These are phyloP conservation scores for Tragopan temminckii DNA, from an alignment of 2,797 vertebrate genomes.

Conservation along the genomic window DNA sequence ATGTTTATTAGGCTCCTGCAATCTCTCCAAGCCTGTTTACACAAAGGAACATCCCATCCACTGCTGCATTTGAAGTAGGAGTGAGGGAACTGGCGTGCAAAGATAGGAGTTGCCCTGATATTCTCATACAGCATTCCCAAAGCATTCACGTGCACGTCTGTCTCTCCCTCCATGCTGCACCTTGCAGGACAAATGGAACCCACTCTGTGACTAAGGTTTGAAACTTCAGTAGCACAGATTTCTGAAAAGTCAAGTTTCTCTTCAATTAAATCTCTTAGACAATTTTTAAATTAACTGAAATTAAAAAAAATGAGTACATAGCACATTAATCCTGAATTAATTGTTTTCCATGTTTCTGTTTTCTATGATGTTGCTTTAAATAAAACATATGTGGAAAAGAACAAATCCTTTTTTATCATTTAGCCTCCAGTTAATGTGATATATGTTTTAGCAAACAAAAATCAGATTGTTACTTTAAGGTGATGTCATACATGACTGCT, in stretches of 20 bases:
- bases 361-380: background rate
- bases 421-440: background rate
- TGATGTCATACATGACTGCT: background rate
- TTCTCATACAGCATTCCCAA: background rate
- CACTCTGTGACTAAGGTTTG: background rate
- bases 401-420: background rate
- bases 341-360: background rate
- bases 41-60: background rate
- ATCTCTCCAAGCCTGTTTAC: background rate
- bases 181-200: background rate
- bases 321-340: background rate
- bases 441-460: background rate
- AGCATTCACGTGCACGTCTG: rapidly evolving
- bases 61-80: background rate
- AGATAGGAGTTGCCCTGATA: background rate
- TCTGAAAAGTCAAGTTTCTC: background rate
- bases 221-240: background rate
- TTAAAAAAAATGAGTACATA: background rate
- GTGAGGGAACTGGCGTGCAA: background rate
- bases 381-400: background rate
- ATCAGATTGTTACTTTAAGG: background rate
- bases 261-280: background rate
- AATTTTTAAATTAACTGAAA: background rate
- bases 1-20: slow-evolving; percentile 18
- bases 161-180: rapidly evolving